Conservation (phyloP, 2,888 invertebrate species). For the Acleris cristana region DNA sequence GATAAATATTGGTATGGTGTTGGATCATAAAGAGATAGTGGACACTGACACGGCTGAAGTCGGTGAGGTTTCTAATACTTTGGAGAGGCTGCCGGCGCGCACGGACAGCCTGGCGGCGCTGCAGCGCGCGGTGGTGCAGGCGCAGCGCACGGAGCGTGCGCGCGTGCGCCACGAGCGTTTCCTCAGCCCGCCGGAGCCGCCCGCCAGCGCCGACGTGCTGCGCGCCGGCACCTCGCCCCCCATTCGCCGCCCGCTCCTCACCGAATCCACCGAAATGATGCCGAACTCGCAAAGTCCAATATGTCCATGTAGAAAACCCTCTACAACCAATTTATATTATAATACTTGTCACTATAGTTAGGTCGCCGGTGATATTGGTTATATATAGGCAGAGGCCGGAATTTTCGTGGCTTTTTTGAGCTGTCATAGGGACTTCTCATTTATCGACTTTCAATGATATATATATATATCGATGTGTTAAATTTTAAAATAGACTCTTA, state of each 20-base stretch:
- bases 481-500: no score
- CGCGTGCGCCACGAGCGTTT: constrained; percentile 59
- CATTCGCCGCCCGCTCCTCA: constrained; percentile 51
- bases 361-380: no score
- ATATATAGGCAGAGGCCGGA: no score
- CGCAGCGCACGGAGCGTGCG: constrained; percentile 58
- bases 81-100: constrained; percentile 54
- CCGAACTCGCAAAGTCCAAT: constrained; percentile 40
- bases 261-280: constrained; percentile 41
- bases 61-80: constrained; percentile 57
- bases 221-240: constrained; percentile 56
- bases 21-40: constrained; percentile 79
- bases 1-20: constrained; percentile 75
- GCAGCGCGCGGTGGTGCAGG: constrained; percentile 62
- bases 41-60: constrained; percentile 70
- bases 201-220: constrained; percentile 60
- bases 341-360: constrained; percentile 56
- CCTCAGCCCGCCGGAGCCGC: constrained; percentile 49
- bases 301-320: constrained; percentile 53
- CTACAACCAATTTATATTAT: constrained; percentile 57
- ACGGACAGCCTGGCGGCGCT: constrained; percentile 68
- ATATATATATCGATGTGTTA: no score
- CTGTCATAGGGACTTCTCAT: no score
- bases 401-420: no score
- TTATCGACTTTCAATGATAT: no score